Conservation (phyloP, 2,888 invertebrate genomes). For the Napeogenes inachia region DNA sequence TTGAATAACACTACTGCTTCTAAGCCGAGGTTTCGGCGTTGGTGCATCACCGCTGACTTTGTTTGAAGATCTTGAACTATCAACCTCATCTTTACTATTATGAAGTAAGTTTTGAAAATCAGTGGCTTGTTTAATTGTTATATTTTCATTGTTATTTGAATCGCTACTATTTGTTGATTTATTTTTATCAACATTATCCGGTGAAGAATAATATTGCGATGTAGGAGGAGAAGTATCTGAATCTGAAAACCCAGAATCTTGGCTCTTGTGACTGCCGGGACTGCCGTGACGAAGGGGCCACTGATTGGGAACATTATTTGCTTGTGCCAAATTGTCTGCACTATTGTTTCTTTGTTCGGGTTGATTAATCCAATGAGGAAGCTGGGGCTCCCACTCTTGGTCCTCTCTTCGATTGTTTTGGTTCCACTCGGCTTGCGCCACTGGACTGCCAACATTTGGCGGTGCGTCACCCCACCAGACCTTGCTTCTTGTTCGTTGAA, state of each 20-base stretch:
- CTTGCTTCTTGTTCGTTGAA: slow-evolving; percentile 81
- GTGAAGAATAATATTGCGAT: slow-evolving; percentile 62
- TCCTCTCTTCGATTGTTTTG: slow-evolving; percentile 55
- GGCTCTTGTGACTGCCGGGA: slow-evolving; percentile 83
- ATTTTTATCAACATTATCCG: slow-evolving; percentile 54
- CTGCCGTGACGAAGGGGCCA: slow-evolving; percentile 74
- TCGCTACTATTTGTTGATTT: slow-evolving; percentile 66
- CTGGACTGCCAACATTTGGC: slow-evolving; percentile 63
- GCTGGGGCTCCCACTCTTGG: slow-evolving; percentile 71
- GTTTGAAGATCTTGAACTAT: slow-evolving; percentile 45
- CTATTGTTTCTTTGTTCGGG: slow-evolving; percentile 64
- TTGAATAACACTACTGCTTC: slow-evolving; percentile 72
- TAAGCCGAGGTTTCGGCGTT: slow-evolving; percentile 62
- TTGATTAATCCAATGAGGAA: slow-evolving; percentile 73
- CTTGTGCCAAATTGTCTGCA: slow-evolving; percentile 57
- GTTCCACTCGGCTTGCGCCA: slow-evolving; percentile 55
- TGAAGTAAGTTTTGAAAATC: slow-evolving; percentile 62
- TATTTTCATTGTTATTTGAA: slow-evolving; percentile 68
- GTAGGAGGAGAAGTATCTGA: slow-evolving; percentile 81
- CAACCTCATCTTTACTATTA: slow-evolving; percentile 51
- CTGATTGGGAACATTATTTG: slow-evolving; percentile 56
- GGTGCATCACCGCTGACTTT: slow-evolving; percentile 43
- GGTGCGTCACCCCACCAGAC: slow-evolving; percentile 81
- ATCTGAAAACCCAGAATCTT: slow-evolving; percentile 89
- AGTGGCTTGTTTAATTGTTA: slow-evolving; percentile 64